phyloP scores from a whole-genome alignment of 2,113 vertebrate genomes.

The Ictalurus punctatus region DNA sequence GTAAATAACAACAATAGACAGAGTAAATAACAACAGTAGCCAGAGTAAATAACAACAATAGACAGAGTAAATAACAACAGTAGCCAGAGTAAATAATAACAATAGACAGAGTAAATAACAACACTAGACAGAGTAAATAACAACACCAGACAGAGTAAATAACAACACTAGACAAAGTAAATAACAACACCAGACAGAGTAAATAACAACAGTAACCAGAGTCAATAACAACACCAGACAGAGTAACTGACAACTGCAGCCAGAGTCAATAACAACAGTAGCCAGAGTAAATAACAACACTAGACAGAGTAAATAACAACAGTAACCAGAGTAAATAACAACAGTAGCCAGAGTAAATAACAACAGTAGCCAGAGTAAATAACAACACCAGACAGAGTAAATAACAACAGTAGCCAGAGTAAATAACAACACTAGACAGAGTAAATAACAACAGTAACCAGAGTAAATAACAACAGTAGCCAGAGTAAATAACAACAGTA shows the following conservation, averaged over 20 bases:
- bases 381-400: not conserved
- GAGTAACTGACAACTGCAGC: not conserved
- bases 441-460: not conserved
- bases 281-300: not conserved
- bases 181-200: not conserved
- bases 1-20: not conserved
- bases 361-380: not conserved
- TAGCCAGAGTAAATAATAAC: not conserved
- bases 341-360: not conserved
- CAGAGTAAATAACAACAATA: not conserved
- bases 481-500: not conserved
- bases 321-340: not conserved
- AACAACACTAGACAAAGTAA: no score
- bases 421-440: not conserved
- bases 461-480: not conserved
- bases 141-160: no score
- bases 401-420: not conserved
- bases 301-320: not conserved
- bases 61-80: not conserved
- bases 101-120: not conserved
- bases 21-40: not conserved
- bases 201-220: no score
- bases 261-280: not conserved
- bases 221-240: not conserved
- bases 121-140: no score